Evolutionary conservation across 2,113 vertebrate species (phyloP).

Genomic region (Neogale vison): DNA sequence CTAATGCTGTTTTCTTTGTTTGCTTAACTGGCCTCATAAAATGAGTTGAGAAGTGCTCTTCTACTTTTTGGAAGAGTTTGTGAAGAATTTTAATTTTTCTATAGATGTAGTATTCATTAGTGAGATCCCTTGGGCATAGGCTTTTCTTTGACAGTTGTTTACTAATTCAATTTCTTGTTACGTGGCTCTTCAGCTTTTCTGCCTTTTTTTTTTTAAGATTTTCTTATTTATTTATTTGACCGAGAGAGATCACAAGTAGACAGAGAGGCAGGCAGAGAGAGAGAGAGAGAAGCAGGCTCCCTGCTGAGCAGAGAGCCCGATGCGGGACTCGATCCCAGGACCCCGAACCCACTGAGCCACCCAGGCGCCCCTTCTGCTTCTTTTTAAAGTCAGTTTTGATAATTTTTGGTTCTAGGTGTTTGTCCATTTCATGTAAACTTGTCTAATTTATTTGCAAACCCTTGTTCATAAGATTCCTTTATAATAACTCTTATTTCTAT

Average conservation of each 20-base stretch:
- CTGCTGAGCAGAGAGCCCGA: no score
- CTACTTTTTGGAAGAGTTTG: neutral
- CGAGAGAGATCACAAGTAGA: no score
- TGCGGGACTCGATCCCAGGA: no score
- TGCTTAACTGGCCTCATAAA: neutral
- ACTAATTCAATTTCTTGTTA: neutral
- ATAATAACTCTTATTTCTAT: neutral
- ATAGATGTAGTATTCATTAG: neutral
- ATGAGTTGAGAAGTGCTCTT: neutral
- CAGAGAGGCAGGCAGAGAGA: no score
- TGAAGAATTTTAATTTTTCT: constrained; percentile 18
- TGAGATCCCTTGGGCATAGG: neutral
- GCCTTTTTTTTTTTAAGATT: neutral
- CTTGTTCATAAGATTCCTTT: neutral
- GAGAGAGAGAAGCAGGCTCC: no score
- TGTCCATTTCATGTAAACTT: neutral
- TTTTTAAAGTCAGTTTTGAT: neutral
- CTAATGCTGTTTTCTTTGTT: neutral
- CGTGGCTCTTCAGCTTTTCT: neutral
- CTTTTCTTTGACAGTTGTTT: constrained; percentile 15
- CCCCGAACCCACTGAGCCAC: no score
- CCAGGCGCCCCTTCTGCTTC: neutral
- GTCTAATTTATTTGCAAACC: neutral
- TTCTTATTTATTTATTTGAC: no score
- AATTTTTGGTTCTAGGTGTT: neutral